Evolutionary conservation across 2,888 invertebrate genomes (phyloP).

Genomic region (Saturnia pavonia): DNA sequence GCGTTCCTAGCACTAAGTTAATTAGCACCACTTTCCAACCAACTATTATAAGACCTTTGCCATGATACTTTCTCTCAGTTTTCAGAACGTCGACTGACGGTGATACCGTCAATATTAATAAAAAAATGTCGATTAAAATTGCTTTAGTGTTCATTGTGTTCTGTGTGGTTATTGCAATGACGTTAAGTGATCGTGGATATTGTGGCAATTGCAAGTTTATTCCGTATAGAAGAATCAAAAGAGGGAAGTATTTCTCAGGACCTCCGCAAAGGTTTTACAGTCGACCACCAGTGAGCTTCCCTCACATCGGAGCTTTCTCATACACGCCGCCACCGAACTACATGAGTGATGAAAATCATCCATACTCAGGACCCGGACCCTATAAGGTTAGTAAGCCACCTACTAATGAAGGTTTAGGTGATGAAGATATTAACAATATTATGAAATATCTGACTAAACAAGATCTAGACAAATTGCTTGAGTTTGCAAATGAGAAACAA

Average conservation of each 20-base stretch:
- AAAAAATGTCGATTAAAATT: slow-evolving; percentile 22
- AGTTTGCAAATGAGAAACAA: slow-evolving; percentile 47
- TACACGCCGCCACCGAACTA: slow-evolving; percentile 65
- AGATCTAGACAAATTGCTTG: slow-evolving; percentile 66
- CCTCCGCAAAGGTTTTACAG: slow-evolving; percentile 58
- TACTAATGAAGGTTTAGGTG: slow-evolving; percentile 54
- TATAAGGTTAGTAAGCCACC: slow-evolving; percentile 63
- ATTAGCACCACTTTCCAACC: slow-evolving; percentile 71
- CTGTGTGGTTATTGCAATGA: slow-evolving; percentile 43
- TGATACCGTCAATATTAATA: neutral
- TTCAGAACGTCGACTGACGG: slow-evolving; percentile 29
- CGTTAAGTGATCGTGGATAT: slow-evolving; percentile 45
- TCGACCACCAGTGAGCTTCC: slow-evolving; percentile 49
- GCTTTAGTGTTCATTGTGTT: slow-evolving; percentile 34
- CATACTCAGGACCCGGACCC: slow-evolving; percentile 30
- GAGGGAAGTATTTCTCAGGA: slow-evolving; percentile 60
- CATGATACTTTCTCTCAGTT: slow-evolving; percentile 62
- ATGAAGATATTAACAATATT: slow-evolving; percentile 65
- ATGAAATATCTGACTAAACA: slow-evolving; percentile 67
- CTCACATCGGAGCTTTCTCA: slow-evolving; percentile 52
- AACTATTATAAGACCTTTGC: slow-evolving; percentile 64
- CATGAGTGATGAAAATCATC: slow-evolving; percentile 44
- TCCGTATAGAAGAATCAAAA: slow-evolving; percentile 54
- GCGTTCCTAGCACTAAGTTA: slow-evolving; percentile 55
- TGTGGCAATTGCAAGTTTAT: slow-evolving; percentile 27